Base-by-base conservation (phyloP, 2,888 invertebrate species). In the Polyommatus iphigenia region DNA sequence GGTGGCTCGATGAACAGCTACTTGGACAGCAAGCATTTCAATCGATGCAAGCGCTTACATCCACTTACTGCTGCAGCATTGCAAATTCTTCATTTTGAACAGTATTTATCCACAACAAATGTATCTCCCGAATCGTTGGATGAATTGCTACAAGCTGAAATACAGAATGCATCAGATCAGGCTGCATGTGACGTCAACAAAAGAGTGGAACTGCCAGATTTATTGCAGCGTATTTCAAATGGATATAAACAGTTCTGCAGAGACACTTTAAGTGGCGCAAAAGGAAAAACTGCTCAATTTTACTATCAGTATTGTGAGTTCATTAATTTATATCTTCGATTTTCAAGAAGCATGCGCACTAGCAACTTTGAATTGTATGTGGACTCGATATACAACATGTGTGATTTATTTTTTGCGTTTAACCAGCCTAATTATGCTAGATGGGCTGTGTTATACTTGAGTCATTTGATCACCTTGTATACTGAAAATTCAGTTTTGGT, bases 11-110 rank as follows among this genome's bases (percentile, higher is more conserved):
- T 54, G 54, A 54, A 54, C 4, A 54, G 54, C 54, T 54, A 18
- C 18, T 54, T 54, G 15, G 54, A 54, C 54, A 54, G 87, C 77
- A 87, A 87, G 76, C 84, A 87, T 80, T 87, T 86, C 71, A 88
- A 87, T 82, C 83, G 86, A 0, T 87, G 87, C 76, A 87, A 87
- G 80, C 83, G 86, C 0, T 73, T 86, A 72, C 85, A 87, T 81
- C 85, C 86, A 6, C 78, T 87, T 62, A 77, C 80, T 6, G 54
- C 84, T 79, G 81, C 76, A 20, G 85, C 82, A 32, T 81, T 86
- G 36, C 83, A 87, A 80, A 81, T 82, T 57, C 78, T 87, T 67
- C 86, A 85, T 82, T 86, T 87, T 79, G 80, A 85, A 81, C 41
- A 80, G 57, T 86, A 82, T 83, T 82, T 85, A 80, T 80, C 78